Evolutionary conservation across 2,113 vertebrate species (phyloP).

Genomic region (Pavo muticus): DNA sequence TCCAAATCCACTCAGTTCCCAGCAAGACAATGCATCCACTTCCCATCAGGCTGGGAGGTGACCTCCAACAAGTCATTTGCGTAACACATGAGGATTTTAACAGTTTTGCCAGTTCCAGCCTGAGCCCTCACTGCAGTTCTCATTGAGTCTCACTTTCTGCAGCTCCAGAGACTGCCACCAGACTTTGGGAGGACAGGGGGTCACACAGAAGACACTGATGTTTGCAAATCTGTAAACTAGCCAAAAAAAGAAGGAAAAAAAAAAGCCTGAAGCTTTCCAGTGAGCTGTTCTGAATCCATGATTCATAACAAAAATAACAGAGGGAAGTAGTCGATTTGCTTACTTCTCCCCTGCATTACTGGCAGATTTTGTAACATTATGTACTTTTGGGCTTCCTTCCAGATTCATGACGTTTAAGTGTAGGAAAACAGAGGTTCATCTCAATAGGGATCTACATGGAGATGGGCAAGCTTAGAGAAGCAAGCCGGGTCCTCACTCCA

Average conservation of each 20-base stretch:
- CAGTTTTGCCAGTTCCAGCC: background rate
- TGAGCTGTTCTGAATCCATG: background rate
- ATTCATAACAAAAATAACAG: conserved; percentile 17
- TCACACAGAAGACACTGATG: background rate
- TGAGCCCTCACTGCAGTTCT: background rate
- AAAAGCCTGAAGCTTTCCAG: background rate
- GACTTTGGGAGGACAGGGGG: background rate
- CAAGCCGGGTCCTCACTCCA: background rate
- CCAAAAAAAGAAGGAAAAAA: background rate
- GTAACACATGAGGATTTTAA: background rate
- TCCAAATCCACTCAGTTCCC: background rate
- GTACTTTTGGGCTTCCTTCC: conserved; percentile 10
- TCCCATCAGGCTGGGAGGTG: background rate
- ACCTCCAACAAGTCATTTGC: background rate
- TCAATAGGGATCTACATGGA: conserved; percentile 24
- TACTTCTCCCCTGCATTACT: background rate
- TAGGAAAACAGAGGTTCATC: conserved; percentile 58
- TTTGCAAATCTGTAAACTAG: background rate
- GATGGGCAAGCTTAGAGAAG: background rate
- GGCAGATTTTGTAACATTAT: background rate
- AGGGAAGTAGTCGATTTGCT: background rate
- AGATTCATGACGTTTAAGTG: conserved; percentile 25
- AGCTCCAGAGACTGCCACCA: background rate
- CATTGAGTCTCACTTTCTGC: fast-evolving
- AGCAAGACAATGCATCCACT: fast-evolving